Percentiles rank a stretch among this genome's conserved stretches.
phyloP scores from a whole-genome alignment of 2,113 vertebrate species.

The Lathamus discolor region DNA sequence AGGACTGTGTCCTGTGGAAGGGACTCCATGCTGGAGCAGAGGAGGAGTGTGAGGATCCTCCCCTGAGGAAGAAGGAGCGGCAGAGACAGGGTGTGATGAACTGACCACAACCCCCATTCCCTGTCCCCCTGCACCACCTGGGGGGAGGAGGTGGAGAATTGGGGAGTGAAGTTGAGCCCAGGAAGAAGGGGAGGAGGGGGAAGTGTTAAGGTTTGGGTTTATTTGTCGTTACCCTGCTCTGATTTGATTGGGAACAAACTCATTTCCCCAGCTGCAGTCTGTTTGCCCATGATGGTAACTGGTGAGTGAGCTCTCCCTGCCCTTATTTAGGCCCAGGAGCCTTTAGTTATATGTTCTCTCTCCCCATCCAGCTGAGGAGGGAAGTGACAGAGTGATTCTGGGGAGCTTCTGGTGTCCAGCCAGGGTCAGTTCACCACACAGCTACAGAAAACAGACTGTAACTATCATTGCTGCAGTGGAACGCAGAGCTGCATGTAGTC shows the following conservation, averaged over 20 bases:
- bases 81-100: not conserved
- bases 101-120: not conserved
- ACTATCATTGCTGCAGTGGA: accelerated
- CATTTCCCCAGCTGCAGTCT: not conserved
- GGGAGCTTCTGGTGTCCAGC: not conserved
- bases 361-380: not conserved
- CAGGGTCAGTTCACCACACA: not conserved
- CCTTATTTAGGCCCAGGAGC: not conserved
- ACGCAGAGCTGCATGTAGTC: not conserved
- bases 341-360: not conserved
- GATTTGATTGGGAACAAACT: not conserved
- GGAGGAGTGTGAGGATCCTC: not conserved
- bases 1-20: not conserved
- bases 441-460: accelerated
- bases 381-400: not conserved
- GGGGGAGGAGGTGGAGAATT: not conserved
- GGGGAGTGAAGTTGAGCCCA: not conserved
- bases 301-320: not conserved
- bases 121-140: not conserved
- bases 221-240: not conserved
- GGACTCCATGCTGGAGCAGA: not conserved
- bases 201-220: not conserved
- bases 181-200: not conserved
- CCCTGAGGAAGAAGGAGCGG: not conserved
- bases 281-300: not conserved